These are phyloP conservation scores for Augochlorella aurata DNA, from an alignment of 2,888 invertebrate genomes.

Conservation along the genomic window DNA sequence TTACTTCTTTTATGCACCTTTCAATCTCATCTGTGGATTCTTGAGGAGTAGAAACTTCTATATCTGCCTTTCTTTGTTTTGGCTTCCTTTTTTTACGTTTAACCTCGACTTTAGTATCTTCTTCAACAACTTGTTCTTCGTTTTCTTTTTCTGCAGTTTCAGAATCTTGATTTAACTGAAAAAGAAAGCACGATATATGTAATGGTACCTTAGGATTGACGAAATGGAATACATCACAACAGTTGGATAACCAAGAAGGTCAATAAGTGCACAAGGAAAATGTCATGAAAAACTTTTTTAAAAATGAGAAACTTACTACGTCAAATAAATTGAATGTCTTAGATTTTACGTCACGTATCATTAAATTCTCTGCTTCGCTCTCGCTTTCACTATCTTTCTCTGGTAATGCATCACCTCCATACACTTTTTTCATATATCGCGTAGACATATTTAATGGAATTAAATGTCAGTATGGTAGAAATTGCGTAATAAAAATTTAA, in stretches of 20 bases:
- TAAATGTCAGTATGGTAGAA: not conserved
- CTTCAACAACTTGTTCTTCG: slow-evolving; percentile 80
- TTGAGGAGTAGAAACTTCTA: too few species aligned
- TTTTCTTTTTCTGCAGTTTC: slow-evolving; percentile 87
- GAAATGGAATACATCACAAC: slow-evolving; percentile 5
- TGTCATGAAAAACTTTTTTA: not conserved
- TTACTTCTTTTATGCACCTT: slow-evolving; percentile 86
- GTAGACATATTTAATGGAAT: slow-evolving; percentile 84
- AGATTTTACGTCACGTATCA: slow-evolving; percentile 83
- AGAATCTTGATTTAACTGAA: slow-evolving; percentile 86
- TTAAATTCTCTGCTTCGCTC: slow-evolving; percentile 83
- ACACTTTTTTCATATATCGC: slow-evolving; percentile 86
- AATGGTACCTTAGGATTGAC: not conserved
- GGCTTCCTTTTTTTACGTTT: slow-evolving; percentile 87
- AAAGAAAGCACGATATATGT: slow-evolving; percentile 38
- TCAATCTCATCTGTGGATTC: slow-evolving; percentile 86
- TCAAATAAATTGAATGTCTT: slow-evolving; percentile 87
- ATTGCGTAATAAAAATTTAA: not conserved
- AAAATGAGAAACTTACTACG: slow-evolving; percentile 84
- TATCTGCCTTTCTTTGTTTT: slow-evolving; percentile 83
- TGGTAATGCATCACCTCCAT: slow-evolving; percentile 84
- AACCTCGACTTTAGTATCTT: slow-evolving; percentile 76
- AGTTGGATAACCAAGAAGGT: not conserved
- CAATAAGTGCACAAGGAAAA: not conserved
- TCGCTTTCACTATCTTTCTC: slow-evolving; percentile 83